phyloP scores from a whole-genome alignment of 1,140 invertebrate genomes.

The Hestina assimilis region DNA sequence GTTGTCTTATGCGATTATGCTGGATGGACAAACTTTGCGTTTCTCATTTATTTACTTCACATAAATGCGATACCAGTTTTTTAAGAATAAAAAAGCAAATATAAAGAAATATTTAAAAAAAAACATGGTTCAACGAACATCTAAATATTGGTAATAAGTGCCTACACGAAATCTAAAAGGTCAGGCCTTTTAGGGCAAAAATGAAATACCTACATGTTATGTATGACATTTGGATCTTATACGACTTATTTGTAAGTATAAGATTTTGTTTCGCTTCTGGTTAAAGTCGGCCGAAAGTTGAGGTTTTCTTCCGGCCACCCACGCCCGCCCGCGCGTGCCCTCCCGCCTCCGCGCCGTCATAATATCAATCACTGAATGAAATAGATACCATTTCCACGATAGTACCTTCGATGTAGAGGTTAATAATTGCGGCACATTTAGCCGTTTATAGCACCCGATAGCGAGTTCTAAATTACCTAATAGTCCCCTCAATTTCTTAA shows the following conservation, averaged over 20 bases:
- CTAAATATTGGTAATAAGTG: not conserved
- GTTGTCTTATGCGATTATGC: not conserved
- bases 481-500: constrained; percentile 5
- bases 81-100: too few species aligned
- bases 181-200: too few species aligned
- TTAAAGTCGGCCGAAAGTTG: constrained; percentile 46
- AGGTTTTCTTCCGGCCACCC: constrained; percentile 69
- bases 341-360: constrained; percentile 43
- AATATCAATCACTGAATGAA: constrained; percentile 60
- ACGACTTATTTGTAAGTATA: constrained; percentile 1
- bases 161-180: not conserved
- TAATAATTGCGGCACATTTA: constrained; percentile 35
- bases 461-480: constrained; percentile 13
- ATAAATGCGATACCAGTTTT: too few species aligned
- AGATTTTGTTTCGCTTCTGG: constrained; percentile 3
- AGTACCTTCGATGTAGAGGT: constrained; percentile 33
- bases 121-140: too few species aligned
- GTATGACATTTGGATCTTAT: not conserved
- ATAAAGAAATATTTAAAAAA: too few species aligned
- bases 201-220: too few species aligned
- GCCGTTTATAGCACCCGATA: constrained; percentile 22
- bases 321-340: constrained; percentile 47
- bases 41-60: too few species aligned
- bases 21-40: too few species aligned
- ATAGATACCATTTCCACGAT: constrained; percentile 54